These are phyloP conservation scores for Iphiclides podalirius DNA, from an alignment of 2,888 invertebrate species.

Conservation along the genomic window DNA sequence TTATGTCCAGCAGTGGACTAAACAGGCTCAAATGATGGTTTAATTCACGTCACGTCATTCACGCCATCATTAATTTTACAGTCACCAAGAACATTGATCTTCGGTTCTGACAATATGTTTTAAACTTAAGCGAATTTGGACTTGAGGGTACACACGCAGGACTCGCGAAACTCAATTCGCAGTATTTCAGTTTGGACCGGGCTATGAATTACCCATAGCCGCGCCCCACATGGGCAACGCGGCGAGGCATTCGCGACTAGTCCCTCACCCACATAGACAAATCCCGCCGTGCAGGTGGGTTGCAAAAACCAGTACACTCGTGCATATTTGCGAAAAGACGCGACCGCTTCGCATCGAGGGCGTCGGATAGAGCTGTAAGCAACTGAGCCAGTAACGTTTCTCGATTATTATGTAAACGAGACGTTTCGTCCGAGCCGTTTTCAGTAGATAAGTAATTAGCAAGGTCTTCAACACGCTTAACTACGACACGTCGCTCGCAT, in stretches of 20 bases:
- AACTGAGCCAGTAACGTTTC: constrained; percentile 12
- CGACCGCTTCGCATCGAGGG: constrained; percentile 31
- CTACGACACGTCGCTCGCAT: constrained; percentile 7
- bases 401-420: constrained; percentile 23
- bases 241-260: constrained; percentile 34
- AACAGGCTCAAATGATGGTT: too few species aligned
- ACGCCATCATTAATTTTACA: too few species aligned
- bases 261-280: constrained; percentile 46
- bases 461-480: constrained; percentile 4
- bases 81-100: too few species aligned
- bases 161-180: too few species aligned
- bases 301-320: constrained; percentile 33
- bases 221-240: constrained; percentile 33
- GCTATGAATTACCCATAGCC: too few species aligned
- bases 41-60: too few species aligned
- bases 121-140: too few species aligned
- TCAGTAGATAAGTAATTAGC: constrained; percentile 14
- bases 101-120: too few species aligned
- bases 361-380: constrained; percentile 13
- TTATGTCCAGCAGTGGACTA: too few species aligned
- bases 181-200: too few species aligned
- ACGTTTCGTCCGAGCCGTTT: constrained; percentile 12
- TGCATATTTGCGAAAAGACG: constrained; percentile 32
- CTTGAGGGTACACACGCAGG: too few species aligned
- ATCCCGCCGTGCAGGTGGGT: constrained; percentile 30